phyloP scores from a whole-genome alignment of 2,797 vertebrate species.

The Ibycter americanus region DNA sequence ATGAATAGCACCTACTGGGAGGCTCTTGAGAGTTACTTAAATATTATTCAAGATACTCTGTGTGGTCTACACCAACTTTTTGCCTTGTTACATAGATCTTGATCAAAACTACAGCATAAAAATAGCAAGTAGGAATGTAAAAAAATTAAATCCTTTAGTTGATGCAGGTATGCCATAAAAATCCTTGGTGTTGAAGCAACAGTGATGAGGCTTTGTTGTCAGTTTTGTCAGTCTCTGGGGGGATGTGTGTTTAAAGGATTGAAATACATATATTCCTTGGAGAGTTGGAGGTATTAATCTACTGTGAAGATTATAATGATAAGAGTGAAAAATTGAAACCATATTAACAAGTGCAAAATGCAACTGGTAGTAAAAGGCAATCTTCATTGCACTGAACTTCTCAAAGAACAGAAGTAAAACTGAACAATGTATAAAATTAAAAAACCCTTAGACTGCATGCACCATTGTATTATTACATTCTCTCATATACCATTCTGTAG shows the following conservation, averaged over 20 bases:
- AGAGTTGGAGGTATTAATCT: background rate
- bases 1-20: background rate
- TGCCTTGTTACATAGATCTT: background rate
- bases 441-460: background rate
- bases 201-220: background rate
- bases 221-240: background rate
- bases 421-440: background rate
- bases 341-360: background rate
- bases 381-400: background rate
- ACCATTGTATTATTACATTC: background rate
- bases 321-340: background rate
- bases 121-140: background rate
- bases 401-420: background rate
- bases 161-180: background rate
- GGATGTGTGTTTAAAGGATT: background rate
- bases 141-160: background rate
- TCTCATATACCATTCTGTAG: background rate
- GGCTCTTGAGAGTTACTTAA: background rate
- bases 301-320: background rate
- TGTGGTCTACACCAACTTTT: background rate
- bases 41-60: background rate
- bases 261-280: background rate
- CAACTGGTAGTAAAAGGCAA: background rate
- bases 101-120: background rate
- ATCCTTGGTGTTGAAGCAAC: background rate